Base-by-base conservation (phyloP, 2,113 vertebrate genomes). In the Tinamus guttatus region DNA sequence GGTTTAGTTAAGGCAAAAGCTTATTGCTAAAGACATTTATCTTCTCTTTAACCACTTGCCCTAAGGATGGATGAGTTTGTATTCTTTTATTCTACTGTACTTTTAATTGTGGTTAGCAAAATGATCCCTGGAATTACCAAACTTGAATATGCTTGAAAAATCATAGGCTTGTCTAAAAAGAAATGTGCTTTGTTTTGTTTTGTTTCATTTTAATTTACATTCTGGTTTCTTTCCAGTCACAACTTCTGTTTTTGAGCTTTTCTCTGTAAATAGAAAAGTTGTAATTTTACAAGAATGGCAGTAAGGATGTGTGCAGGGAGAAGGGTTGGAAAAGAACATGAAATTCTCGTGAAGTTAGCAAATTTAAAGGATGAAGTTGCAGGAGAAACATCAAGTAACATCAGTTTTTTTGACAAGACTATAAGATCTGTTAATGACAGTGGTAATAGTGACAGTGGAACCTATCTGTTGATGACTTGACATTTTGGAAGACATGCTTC, bases 381-480 rank as follows among this genome's bases (percentile, higher is more conserved):
- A 52, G 77, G 51, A 56, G 51, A 86, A 91, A 9, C 41, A 79
- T 7, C 3, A 59, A 69, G 18, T 58, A 85, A 67, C 21, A 74
- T 8, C 27, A 56, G 19, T n/a, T 89, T 90, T 82, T 82, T 49
- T 94, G 56, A 65, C 12, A 68, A 56, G 64, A 85, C 87, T 87
- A 34, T 47, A 36, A 43, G 30, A 54, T 76, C 80, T 91, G 45
- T n/a, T 27, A 81, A 0, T 77, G 80, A 34, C 73, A 54, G 27
- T 83, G 25, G 25, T 81, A 51, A 71, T 56, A 43, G 18, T 71
- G 51, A 89, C 51, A 90, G 52, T 64, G 65, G n/a, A 34, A 90
- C 41, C 77, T 77, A 87, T 92, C 88, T 95, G 68, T 68, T 94
- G 69, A 40, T 28, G 74, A 38, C 56, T 87, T 89, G 90, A 64